Percentiles rank a stretch among this genome's conserved stretches.
Evolutionary conservation across 1,140 invertebrate genomes (phyloP).

Genomic region (Drusus annulatus): DNA sequence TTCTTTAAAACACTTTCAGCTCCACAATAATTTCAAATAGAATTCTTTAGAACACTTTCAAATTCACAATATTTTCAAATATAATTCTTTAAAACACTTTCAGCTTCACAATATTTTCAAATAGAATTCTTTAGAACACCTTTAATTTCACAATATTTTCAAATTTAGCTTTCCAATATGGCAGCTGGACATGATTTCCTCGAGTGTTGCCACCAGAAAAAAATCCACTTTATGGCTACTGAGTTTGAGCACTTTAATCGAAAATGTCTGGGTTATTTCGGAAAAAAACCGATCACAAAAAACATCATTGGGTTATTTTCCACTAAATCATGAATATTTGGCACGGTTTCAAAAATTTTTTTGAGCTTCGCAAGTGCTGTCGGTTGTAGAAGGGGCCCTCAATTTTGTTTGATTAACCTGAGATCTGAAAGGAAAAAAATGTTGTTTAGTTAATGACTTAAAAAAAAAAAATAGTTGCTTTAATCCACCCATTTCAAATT

Average conservation of each 20-base stretch:
- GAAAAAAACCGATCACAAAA: background rate
- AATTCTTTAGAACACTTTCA: too few species aligned
- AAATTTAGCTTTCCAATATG: background rate
- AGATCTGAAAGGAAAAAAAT: constrained; percentile 6
- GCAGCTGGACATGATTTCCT: background rate
- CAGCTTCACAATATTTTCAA: too few species aligned
- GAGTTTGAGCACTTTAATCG: background rate
- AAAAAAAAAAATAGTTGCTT: too few species aligned
- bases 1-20: too few species aligned
- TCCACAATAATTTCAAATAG: too few species aligned
- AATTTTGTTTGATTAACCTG: background rate
- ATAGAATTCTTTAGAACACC: too few species aligned
- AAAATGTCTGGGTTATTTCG: constrained; percentile 3
- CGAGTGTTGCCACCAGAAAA: constrained; percentile 3
- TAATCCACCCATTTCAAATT: too few species aligned
- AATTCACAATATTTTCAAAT: too few species aligned
- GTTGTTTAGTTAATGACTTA: background rate
- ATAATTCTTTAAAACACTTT: too few species aligned
- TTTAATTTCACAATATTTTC: too few species aligned
- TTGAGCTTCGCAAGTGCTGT: background rate
- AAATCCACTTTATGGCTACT: background rate
- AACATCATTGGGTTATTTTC: background rate
- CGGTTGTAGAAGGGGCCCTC: background rate
- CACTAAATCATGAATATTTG: constrained; percentile 11
- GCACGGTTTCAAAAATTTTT: constrained; percentile 11